These are phyloP conservation scores for Procambarus clarkii DNA, from an alignment of 1,140 invertebrate genomes.

Conservation along the genomic window DNA sequence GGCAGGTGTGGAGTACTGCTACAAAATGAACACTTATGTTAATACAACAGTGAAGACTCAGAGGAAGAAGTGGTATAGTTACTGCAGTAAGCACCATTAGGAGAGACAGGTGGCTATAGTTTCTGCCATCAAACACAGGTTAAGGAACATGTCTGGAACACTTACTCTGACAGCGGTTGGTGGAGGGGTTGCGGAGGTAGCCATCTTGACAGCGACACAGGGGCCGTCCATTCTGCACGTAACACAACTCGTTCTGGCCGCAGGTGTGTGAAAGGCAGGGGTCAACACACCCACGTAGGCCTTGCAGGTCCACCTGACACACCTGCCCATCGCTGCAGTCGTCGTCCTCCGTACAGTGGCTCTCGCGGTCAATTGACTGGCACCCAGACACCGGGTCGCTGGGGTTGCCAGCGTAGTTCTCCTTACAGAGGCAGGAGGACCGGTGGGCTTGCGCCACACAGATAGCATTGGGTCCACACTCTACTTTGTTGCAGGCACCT, in stretches of 20 bases:
- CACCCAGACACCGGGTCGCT: conserved; percentile 86
- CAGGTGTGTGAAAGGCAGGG: conserved; percentile 87
- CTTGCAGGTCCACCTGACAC: conserved; percentile 77
- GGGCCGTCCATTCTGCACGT: conserved; percentile 81
- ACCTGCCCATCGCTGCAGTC: conserved; percentile 83
- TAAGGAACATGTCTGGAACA: neutral
- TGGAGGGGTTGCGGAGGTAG: conserved; percentile 88
- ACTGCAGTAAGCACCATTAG: too few species aligned
- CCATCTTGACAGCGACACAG: conserved; percentile 86
- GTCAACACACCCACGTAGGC: conserved; percentile 83
- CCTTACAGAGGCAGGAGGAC: conserved; percentile 88
- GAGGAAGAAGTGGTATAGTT: too few species aligned
- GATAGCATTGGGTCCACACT: conserved; percentile 92
- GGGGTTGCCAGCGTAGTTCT: conserved; percentile 87
- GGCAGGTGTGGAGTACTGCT: too few species aligned
- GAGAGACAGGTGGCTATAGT: neutral
- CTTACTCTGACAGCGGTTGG: conserved; percentile 85
- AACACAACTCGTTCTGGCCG: conserved; percentile 87
- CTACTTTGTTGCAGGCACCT: conserved; percentile 89
- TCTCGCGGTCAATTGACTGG: conserved; percentile 80
- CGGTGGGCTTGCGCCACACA: conserved; percentile 89
- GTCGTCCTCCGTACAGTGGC: conserved; percentile 82
- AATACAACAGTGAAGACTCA: too few species aligned
- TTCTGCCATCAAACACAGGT: too few species aligned
- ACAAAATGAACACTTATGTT: too few species aligned